Base-by-base conservation (phyloP, 2,113 vertebrate genomes). In the Zapornia atra region DNA sequence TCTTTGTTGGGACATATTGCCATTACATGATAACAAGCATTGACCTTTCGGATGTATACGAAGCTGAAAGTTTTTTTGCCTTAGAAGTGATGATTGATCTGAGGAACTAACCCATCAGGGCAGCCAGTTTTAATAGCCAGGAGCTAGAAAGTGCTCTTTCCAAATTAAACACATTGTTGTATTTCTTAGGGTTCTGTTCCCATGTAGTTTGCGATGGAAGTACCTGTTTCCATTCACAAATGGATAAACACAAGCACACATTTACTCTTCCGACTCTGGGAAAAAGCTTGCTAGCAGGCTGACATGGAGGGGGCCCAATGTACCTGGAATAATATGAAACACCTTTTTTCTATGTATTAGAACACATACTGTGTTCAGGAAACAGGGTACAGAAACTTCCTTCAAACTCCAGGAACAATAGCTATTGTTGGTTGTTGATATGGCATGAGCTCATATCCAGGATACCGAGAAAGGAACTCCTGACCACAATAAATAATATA, bases 361-460 rank as follows among this genome's bases (percentile, higher is more conserved):
- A 96, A 98, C 90, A 95, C 78, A 95, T 98, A 97, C 97, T 92
- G 95, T 95, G 92, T 82, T 94, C 96, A 98, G 98, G 98, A 98
- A 98, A 98, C 97, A 93, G 94, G 90, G 93, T 54, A 95, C 96
- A 98, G 98, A 97, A 96, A 98, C 97, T 98, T 98, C 98, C 98
- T 96, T 96, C 85, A 91, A 96, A 96, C 90, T 86, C 60, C 91
- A 92, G 92, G 90, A 98, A 98, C 98, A 99, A 99, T 98, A 94
- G 95, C 93, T 95, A 98, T 99, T 99, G 98, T 99, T 95, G 63
- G 87, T 44, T 91, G 82, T 93, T 94, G 96, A 98, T 98, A 98
- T 4, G 97, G 87, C 70, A 94, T 98, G 98, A 98, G 98, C 98
- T 99, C 98, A 98, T 97, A 98, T 98, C 97, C 97, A 98, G 97